A percentile compares a stretch with the other conserved stretches of the same genome.
These are phyloP conservation scores for Rhinophrynus dorsalis DNA, from an alignment of 2,797 vertebrate genomes.

Conservation along the genomic window DNA sequence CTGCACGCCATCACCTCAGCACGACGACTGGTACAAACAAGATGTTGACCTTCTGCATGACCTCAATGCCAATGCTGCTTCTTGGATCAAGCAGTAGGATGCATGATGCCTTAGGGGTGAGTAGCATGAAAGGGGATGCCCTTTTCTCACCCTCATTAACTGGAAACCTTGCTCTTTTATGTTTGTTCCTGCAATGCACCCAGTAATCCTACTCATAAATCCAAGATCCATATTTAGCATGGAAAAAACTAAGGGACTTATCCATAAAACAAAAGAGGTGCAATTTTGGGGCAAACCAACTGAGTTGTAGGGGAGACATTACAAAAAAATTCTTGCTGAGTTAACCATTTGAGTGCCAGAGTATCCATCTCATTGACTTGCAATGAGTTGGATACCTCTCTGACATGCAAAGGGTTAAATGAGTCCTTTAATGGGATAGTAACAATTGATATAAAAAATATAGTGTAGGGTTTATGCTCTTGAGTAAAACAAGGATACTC, in stretches of 20 bases:
- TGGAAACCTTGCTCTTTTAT: conserved; percentile 29
- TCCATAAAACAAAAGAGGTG: too few species aligned
- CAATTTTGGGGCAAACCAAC: too few species aligned
- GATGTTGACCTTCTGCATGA: conserved; percentile 84
- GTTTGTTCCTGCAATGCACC: conserved; percentile 40
- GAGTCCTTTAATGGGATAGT: too few species aligned
- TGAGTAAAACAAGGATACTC: too few species aligned
- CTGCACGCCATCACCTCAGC: conserved; percentile 76
- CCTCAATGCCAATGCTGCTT: conserved; percentile 88
- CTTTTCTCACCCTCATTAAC: conserved; percentile 48
- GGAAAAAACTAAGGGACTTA: conserved; percentile 7
- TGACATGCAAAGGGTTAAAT: too few species aligned
- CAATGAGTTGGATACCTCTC: too few species aligned
- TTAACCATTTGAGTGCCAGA: too few species aligned
- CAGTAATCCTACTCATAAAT: conserved; percentile 31
- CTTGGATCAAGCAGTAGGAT: conserved; percentile 87
- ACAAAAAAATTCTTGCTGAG: too few species aligned
- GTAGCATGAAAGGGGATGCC: conserved; percentile 48
- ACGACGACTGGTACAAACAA: conserved; percentile 81
- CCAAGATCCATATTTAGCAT: conserved; percentile 43
- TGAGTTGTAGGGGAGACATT: too few species aligned
- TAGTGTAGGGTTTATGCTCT: too few species aligned
- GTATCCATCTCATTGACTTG: too few species aligned
- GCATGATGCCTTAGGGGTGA: conserved; percentile 54
- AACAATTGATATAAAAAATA: too few species aligned